Evolutionary conservation across 2,113 vertebrate genomes (phyloP), one percentile per base, ranked within the genome.

Genomic region (Anarhynchus alexandrinus): DNA sequence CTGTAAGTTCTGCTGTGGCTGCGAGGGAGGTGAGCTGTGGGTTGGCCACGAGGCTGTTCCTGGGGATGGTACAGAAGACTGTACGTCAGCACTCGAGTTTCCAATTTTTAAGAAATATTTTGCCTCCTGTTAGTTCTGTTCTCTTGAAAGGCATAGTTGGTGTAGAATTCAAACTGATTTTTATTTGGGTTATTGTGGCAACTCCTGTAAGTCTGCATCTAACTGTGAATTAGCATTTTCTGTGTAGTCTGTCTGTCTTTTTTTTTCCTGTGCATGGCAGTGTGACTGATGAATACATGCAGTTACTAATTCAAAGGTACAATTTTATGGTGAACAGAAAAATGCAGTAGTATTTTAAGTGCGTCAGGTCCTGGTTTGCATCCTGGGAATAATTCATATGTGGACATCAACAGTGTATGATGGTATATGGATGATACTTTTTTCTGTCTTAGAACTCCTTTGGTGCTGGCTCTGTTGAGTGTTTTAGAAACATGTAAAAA

Each of bases 1-100:
- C 54, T 47, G 25, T 23, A 38, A 54, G 52, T 3, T 47, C 23
- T 11, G 5, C 61, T 27, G 61, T 62, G 61, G 36, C 61, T 17
- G 21, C 0, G 0, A n/a, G 40, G 9, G 1, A 26, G 18, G 4
- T 23, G n/a, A 49, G 52, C 54, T 21, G 18, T 7, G 43, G 43
- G 38, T 3, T 40, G 57, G 62, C 73, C 0, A 0, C 4, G 27
- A 22, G 49, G 23, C 49, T 51, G 49, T 51, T 51, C 23, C 49
- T 25, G 49, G 32, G 10, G 0, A 3, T 17, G 38, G n/a, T 32
- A 27, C 54, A 42, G 42, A 16, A 32, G 21, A 51, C 43, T 32
- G 16, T 22, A 7, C 3, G 0, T 82, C 51, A 66, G n/a, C 55
- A 17, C 54, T 22, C 1, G 1, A 12, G 5, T 6, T 66, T 22